These are phyloP conservation scores for Choreutis nemorana DNA, from an alignment of 2,888 invertebrate species.

Conservation along the genomic window DNA sequence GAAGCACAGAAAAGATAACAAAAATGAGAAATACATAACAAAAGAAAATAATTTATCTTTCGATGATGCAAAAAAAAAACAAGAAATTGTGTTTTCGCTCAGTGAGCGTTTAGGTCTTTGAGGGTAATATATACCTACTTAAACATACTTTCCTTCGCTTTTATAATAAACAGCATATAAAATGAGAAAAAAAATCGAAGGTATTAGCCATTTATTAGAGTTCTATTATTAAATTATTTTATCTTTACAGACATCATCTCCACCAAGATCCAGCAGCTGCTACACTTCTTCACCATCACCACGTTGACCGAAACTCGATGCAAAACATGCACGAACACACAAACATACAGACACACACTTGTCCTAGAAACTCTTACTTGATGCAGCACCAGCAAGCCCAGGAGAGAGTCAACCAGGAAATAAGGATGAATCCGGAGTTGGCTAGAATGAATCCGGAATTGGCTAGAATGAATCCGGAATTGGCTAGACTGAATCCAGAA, in stretches of 20 bases:
- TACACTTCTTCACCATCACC: conserved; percentile 50
- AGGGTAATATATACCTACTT: too few relatives aligned
- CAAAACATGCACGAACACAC: conserved; percentile 25
- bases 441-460: conserved; percentile 22
- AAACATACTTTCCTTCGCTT: too few relatives aligned
- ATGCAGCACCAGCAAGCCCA: conserved; percentile 19
- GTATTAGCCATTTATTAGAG: neutral
- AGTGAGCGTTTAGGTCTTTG: too few relatives aligned
- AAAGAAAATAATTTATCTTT: too few relatives aligned
- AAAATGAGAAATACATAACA: too few relatives aligned
- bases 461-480: conserved; percentile 16
- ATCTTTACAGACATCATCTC: conserved; percentile 39
- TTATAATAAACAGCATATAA: too few relatives aligned
- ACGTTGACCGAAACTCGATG: conserved; percentile 35
- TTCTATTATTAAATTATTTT: neutral
- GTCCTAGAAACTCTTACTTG: conserved; percentile 33
- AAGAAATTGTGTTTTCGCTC: too few relatives aligned
- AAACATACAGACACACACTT: conserved; percentile 31
- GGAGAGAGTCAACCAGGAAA: conserved; percentile 18
- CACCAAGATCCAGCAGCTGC: conserved; percentile 53
- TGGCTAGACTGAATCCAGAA: conserved; percentile 19
- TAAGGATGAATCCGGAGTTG: conserved; percentile 16
- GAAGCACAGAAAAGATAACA: too few relatives aligned
- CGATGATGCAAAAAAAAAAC: too few relatives aligned
- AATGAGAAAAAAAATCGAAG: too few relatives aligned